A percentile compares a stretch with the other conserved stretches of the same genome.
Conservation (phyloP, 2,113 vertebrate genomes). For the Sinosuthora webbiana region DNA sequence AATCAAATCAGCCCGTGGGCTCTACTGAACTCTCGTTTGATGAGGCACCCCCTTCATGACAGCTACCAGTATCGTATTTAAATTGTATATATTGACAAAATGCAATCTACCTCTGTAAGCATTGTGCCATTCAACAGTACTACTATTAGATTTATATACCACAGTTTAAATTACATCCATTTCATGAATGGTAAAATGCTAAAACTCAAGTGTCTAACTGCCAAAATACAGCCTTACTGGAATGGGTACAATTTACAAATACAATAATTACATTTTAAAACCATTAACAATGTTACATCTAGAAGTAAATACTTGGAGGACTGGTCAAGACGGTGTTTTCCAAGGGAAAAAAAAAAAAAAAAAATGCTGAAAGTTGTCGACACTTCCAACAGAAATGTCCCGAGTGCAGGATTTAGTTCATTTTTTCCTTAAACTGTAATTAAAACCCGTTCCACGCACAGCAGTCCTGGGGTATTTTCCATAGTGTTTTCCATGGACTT, state of each 20-base stretch:
- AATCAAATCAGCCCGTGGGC: constrained; percentile 26
- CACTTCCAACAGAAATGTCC: constrained; percentile 70
- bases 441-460: constrained; percentile 68
- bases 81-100: constrained; percentile 79
- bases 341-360: constrained; percentile 42
- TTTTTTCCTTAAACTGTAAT: constrained; percentile 67
- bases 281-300: constrained; percentile 90
- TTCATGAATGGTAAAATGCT: constrained; percentile 80
- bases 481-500: constrained; percentile 52
- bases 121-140: constrained; percentile 78
- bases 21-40: constrained; percentile 40
- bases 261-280: constrained; percentile 96
- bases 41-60: constrained; percentile 76
- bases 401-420: constrained; percentile 69
- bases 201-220: constrained; percentile 81
- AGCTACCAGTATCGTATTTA: constrained; percentile 68
- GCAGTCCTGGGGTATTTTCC: constrained; percentile 60
- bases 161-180: constrained; percentile 82
- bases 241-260: constrained; percentile 94
- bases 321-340: constrained; percentile 74
- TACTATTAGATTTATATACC: constrained; percentile 81
- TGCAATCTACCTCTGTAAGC: constrained; percentile 78
- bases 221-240: constrained; percentile 81
- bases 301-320: constrained; percentile 95
- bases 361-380: constrained; percentile 63